Evolutionary conservation across 2,888 invertebrate species (phyloP).

Genomic region (Hypomecis atomaria): DNA sequence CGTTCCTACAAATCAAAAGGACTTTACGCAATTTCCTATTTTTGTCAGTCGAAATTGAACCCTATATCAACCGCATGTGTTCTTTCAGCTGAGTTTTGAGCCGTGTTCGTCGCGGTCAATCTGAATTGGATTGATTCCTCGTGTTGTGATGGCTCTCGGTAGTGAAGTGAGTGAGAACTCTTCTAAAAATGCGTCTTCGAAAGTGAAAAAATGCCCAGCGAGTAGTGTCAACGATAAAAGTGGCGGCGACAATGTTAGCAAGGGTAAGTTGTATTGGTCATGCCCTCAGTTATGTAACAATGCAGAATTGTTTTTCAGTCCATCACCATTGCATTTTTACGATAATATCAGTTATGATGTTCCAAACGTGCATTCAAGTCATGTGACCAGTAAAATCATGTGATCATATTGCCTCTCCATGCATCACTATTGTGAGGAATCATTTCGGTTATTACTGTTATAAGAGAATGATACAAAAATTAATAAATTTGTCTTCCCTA

Average conservation of each 20-base stretch:
- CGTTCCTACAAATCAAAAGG: constrained; percentile 44
- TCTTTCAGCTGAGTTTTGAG: constrained; percentile 80
- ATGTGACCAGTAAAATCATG: constrained; percentile 75
- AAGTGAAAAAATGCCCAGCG: constrained; percentile 81
- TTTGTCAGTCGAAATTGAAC: constrained; percentile 77
- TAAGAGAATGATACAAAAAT: neutral
- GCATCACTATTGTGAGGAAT: constrained; percentile 16
- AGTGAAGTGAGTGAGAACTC: constrained; percentile 84
- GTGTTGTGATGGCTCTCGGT: constrained; percentile 85
- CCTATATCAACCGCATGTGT: constrained; percentile 81
- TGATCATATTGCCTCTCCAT: constrained; percentile 55
- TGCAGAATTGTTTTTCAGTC: constrained; percentile 58
- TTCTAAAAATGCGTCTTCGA: constrained; percentile 75
- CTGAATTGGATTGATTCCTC: constrained; percentile 79
- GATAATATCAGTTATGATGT: constrained; percentile 2
- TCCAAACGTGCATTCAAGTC: constrained; percentile 54
- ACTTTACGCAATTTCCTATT: constrained; percentile 45
- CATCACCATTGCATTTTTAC: constrained; percentile 17
- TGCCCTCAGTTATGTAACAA: constrained; percentile 82
- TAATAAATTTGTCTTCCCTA: neutral
- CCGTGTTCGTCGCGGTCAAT: constrained; percentile 81
- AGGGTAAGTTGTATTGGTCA: constrained; percentile 77
- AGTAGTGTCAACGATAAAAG: constrained; percentile 74
- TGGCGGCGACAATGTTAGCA: constrained; percentile 73
- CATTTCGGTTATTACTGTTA: constrained; percentile 2